Evolutionary conservation across 2,797 vertebrate species (phyloP), one percentile per base, ranked within the genome.

Genomic region (Pristis pectinata): DNA sequence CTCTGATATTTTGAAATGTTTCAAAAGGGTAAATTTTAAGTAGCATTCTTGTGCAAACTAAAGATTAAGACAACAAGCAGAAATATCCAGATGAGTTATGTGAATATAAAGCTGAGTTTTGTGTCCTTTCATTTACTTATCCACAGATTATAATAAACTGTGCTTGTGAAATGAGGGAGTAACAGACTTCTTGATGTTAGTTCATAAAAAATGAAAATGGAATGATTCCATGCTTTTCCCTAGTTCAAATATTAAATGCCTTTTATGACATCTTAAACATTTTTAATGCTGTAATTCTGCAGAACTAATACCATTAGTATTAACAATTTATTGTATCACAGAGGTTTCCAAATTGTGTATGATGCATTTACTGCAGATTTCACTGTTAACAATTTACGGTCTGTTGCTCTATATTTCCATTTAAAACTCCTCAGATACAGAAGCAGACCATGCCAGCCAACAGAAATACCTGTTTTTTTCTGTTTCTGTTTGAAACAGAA

Each of bases 1-100:
- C 97, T 97, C 97, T 97, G 97, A 96, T 97, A 96, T 96, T 97
- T 96, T 96, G 41, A 93, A 93, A 93, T 93, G 64, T 74, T 74
- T 93, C 11, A 93, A 93, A 93, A 93, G 67, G 92, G 41, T 64
- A 93, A 27, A 70, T 93, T 70, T 93, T 93, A 72, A 49, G 41
- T 64, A 93, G 9, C 41, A 74, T 53, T 49, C 92, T 92, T 67
- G 41, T 9, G 41, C 67, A 74, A 93, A 49, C 24, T 93, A 10
- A 74, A 49, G 67, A 49, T 30, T 74, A 93, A 72, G 41, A 44
- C 4, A 74, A 74, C 67, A 53, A 56, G 8, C 44, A 67, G 89
- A 93, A 41, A 44, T 53, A 7, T 93, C 30, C 70, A 67, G 61
- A 34, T 93, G 70, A 93, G 67, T 93, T 93, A 19, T 70, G 64